A percentile compares a stretch with the other conserved stretches of the same genome.
phyloP scores from a whole-genome alignment of 2,888 invertebrate species.

The Hoplodrina blanda region DNA sequence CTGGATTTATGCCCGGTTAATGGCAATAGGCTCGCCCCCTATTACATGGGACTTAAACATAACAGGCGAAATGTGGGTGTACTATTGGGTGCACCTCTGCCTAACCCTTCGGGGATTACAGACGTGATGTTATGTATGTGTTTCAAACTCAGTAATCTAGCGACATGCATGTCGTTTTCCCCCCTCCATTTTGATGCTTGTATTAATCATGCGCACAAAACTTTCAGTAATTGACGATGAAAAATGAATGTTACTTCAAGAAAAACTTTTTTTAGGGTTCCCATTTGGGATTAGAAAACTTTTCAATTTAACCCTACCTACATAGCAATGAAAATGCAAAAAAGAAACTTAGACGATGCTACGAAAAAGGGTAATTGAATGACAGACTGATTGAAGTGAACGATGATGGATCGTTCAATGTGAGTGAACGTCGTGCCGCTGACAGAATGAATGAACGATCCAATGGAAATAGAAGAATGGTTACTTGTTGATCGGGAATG shows the following conservation, averaged over 20 bases:
- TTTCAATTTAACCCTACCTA: conserved; percentile 41
- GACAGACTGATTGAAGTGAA: conserved; percentile 55
- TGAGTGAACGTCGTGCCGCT: conserved; percentile 54
- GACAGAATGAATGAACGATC: conserved; percentile 54
- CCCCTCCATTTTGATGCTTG: conserved; percentile 15
- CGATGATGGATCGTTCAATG: conserved; percentile 56
- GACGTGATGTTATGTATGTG: no score
- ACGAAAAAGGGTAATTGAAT: conserved; percentile 55
- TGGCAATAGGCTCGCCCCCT: no score
- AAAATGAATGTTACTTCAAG: conserved; percentile 49
- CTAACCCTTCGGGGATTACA: no score
- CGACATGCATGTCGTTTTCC: conserved; percentile 6
- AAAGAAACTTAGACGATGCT: conserved; percentile 26
- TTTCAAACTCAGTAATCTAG: no score
- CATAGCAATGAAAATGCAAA: conserved; percentile 31
- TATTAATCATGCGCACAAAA: conserved; percentile 36
- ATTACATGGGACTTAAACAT: no score
- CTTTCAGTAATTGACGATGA: conserved; percentile 59
- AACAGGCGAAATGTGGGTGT: no score
- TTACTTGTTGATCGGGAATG: conserved; percentile 61
- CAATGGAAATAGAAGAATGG: conserved; percentile 55
- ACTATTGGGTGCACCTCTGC: no score
- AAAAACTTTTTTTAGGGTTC: conserved; percentile 42
- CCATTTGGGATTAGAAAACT: conserved; percentile 47
- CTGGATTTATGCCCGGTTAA: no score